phyloP scores from a whole-genome alignment of 2,888 invertebrate genomes.

The Nasonia oneida region DNA sequence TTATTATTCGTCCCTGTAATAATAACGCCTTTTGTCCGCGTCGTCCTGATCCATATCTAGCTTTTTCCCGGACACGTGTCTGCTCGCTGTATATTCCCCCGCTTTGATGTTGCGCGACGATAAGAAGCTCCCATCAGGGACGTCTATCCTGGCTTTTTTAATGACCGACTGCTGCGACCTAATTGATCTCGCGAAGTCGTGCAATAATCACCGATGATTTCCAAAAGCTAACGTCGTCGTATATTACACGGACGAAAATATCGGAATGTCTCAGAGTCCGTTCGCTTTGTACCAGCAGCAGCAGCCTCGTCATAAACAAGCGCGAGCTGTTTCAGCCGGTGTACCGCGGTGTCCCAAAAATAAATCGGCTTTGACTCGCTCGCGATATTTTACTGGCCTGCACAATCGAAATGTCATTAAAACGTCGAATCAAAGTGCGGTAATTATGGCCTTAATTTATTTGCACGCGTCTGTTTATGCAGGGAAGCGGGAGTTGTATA shows the following conservation, averaged over 20 bases:
- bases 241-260: background rate
- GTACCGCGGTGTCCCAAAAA: slow-evolving; percentile 33
- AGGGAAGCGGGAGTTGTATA: background rate
- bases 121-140: background rate
- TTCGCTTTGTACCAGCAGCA: background rate
- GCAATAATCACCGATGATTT: background rate
- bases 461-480: slow-evolving; percentile 31
- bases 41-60: background rate
- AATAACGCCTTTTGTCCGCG: slow-evolving; percentile 6
- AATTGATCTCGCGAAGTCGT: background rate
- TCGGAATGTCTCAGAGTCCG: background rate
- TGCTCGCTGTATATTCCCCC: background rate
- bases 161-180: background rate
- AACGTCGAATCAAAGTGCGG: slow-evolving; percentile 59
- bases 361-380: slow-evolving; percentile 53
- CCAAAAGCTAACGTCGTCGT: too few relatives aligned
- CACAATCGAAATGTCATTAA: slow-evolving; percentile 60
- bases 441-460: slow-evolving; percentile 61
- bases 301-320: slow-evolving; percentile 37
- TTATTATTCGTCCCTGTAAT: slow-evolving; percentile 2
- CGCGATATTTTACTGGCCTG: slow-evolving; percentile 27
- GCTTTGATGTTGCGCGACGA: background rate
- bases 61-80: background rate
- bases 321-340: slow-evolving; percentile 12
- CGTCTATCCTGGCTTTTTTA: background rate